Base-by-base conservation (phyloP, 2,888 invertebrate genomes). In the Junonia oenone region DNA sequence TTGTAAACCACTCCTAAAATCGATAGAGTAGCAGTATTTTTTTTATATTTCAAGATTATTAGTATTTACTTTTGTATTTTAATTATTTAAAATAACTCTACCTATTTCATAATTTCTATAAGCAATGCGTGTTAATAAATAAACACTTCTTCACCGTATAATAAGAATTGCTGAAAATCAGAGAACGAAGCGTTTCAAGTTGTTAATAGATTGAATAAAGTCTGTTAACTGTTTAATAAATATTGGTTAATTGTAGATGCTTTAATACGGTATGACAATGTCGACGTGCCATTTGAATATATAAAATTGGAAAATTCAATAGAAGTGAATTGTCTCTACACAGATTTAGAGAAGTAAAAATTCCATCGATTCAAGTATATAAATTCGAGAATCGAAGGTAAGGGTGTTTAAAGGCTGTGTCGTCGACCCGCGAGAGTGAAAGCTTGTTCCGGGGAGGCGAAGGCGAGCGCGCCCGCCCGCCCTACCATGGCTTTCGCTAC, bases 371-470 rank as follows among this genome's bases (percentile, higher is more conserved):
- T 52, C 49, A 40, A 27, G 45, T 33, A 35, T 55, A 52, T 51
- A 35, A 59, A 45, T 56, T 61, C 61, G 58, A 51, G 54, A 61
- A 59, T 26, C 61, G 51, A 56, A 58, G 72, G 86, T 84, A 83
- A 75, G 84, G 88, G 84, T 75, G 75, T 68, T 67, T 78, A 70
- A 78, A 76, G 77, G 75, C 80, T 78, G 78, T 82, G 89, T 87
- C 89, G 87, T 75, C 83, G 89, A 89, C 88, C 85, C 73, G 81
- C 76, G 86, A 84, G 85, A 88, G 88, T 86, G 87, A 85, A 87
- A 85, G 84, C 83, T 73, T 76, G 81, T 86, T 87, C 87, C 85
- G 86, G 85, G 86, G 83, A 76, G 85, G 81, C 75, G 66, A 63
- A 67, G 69, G 64, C 72, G 66, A 67, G 67, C 63, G 67, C 66